Base-by-base conservation (phyloP, 1,140 invertebrate species). In the Drosophila orosa region DNA sequence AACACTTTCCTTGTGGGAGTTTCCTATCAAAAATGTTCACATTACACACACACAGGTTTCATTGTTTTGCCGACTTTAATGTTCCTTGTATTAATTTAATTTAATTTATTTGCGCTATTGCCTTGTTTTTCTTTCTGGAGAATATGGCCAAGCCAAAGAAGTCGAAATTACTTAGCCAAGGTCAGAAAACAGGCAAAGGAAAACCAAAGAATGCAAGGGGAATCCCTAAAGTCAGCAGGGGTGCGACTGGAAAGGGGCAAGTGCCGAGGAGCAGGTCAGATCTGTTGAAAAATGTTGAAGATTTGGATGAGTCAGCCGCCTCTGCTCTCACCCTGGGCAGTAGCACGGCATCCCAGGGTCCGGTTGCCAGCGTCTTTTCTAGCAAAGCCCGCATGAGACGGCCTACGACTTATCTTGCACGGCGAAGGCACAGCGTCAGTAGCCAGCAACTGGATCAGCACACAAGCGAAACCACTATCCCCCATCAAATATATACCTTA, bases 1-100 rank as follows among this genome's bases (percentile, higher is more conserved):
- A 22, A 19, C 2, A 8, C 12, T 44, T 10, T 0, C 4, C 13
- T 8, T 29, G 24, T 29, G 25, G 39, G 39, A 29, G 25, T 58
- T 58, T 58, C 42, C 19, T 12, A 29, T 58, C 56, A 58, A 58
- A 58, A 10, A 47, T 58, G 39, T n/a, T 58, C 13, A n/a, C 13
- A 29, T 27, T 58, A 47, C 17, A 47, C 25, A 58, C 10, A 12
- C 12, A 25, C n/a, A 9, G 22, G 8, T 29, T 58, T 40, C 6
- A 12, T 19, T 15, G 17, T 15, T 29, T 58, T 29, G 55, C 29
- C 47, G 37, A n/a, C 27, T 12, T 42, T 42, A 10, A 12, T 19
- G 19, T 58, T 27, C 17, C 29, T 22, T 22, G 7, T 29, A 45
- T 13, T n/a, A n/a, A 35, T 35, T 54, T 35, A 47, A 12, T 48